Percentiles rank a stretch among this genome's conserved stretches.
Evolutionary conservation across 2,888 invertebrate genomes (phyloP).

Genomic region (Cistogaster globosa): DNA sequence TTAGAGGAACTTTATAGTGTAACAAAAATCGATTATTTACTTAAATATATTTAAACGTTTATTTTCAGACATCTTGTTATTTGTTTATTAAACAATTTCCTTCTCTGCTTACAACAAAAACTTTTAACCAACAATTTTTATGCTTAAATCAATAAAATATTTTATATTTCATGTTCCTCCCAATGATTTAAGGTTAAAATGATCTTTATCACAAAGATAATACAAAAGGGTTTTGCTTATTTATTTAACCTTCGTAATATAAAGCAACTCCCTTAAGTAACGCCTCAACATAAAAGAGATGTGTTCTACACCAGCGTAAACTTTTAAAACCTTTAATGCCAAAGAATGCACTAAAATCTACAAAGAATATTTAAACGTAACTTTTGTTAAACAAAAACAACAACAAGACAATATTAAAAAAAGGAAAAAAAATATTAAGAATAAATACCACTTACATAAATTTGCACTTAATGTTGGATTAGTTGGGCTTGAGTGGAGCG

Average conservation of each 20-base stretch:
- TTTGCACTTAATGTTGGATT: slow-evolving; percentile 71
- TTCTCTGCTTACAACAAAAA: no score
- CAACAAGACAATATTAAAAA: slow-evolving; percentile 16
- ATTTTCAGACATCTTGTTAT: no score
- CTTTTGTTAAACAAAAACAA: slow-evolving; percentile 16
- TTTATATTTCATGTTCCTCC: background rate
- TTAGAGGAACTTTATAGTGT: no score
- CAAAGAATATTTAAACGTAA: slow-evolving; percentile 37
- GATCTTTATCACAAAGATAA: slow-evolving; percentile 13
- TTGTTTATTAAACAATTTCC: no score
- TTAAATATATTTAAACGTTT: no score
- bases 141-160: background rate
- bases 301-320: slow-evolving; percentile 12
- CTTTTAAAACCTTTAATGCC: slow-evolving; percentile 18
- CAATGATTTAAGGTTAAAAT: slow-evolving; percentile 58
- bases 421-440: background rate
- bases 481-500: slow-evolving; percentile 64
- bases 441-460: slow-evolving; percentile 63
- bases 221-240: slow-evolving; percentile 39
- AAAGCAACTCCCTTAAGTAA: slow-evolving; percentile 67
- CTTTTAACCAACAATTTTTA: no score
- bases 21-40: no score
- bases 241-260: slow-evolving; percentile 66
- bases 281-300: slow-evolving; percentile 49
- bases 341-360: slow-evolving; percentile 37